Conservation (phyloP, 2,888 invertebrate species). For the Chirona hameri region DNA sequence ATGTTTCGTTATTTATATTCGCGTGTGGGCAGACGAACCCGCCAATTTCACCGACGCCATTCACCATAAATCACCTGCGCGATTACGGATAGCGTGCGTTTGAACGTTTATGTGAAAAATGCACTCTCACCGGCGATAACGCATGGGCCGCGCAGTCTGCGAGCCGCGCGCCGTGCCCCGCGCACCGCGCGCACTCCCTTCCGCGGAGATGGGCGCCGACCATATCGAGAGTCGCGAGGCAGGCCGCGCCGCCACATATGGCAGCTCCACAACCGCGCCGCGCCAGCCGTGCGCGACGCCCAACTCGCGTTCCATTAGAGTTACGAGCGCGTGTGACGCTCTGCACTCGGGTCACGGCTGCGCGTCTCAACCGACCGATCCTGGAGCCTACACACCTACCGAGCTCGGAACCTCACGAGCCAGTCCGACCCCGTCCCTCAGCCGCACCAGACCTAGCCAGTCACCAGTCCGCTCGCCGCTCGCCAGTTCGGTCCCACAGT, state of each 20-base stretch:
- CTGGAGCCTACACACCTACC: too few species aligned
- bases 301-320: too few species aligned
- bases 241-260: neutral
- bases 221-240: neutral
- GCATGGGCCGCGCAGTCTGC: neutral
- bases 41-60: neutral
- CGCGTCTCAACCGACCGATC: too few species aligned
- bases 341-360: too few species aligned
- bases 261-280: too few species aligned
- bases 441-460: neutral
- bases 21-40: neutral
- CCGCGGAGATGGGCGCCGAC: neutral
- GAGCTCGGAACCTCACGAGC: neutral
- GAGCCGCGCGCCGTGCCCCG: neutral
- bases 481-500: neutral
- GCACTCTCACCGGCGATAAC: neutral
- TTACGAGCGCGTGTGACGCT: too few species aligned
- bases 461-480: neutral
- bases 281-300: too few species aligned
- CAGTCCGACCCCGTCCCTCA: neutral
- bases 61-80: neutral
- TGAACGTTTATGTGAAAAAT: constrained; percentile 22
- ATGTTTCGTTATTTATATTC: neutral
- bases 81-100: neutral
- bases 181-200: constrained; percentile 8